phyloP scores from a whole-genome alignment of 2,888 invertebrate species.

The Thereva unica region DNA sequence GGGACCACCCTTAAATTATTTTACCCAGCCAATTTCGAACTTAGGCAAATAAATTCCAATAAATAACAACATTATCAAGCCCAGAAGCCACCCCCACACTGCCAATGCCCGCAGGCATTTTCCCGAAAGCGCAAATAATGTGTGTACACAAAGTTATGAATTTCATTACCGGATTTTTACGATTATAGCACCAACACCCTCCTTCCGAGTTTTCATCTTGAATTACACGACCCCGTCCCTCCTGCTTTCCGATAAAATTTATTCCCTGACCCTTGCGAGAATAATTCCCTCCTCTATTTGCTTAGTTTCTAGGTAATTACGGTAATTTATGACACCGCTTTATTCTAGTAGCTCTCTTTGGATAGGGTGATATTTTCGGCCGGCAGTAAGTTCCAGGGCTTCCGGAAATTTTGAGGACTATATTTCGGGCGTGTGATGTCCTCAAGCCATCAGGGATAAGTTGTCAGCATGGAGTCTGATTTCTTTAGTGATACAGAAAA shows the following conservation, averaged over 20 bases:
- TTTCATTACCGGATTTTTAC: conserved; percentile 28
- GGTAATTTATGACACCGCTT: conserved; percentile 33
- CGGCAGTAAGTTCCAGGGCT: no score
- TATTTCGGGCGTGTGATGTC: no score
- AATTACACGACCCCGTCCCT: conserved; percentile 4
- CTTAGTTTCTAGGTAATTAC: conserved; percentile 30
- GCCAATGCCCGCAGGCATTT: conserved; percentile 2
- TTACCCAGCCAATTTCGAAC: background rate
- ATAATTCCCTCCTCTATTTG: conserved; percentile 19
- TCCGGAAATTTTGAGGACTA: no score
- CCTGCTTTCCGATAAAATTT: background rate
- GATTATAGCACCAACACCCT: conserved; percentile 30
- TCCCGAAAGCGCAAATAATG: conserved; percentile 13
- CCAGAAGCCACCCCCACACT: background rate
- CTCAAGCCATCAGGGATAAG: no score
- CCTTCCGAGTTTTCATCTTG: conserved; percentile 1
- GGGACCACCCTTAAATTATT: background rate
- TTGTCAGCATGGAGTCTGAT: no score
- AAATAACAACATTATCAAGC: conserved; percentile 24
- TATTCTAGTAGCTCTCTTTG: background rate
- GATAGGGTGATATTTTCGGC: no score
- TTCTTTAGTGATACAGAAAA: no score
- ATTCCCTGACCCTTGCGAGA: background rate
- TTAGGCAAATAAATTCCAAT: conserved; percentile 14
- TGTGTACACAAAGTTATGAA: conserved; percentile 28